Percentiles rank a stretch among this genome's conserved stretches.
Evolutionary conservation across 2,113 vertebrate species (phyloP).

Genomic region (Leiothrix lutea): DNA sequence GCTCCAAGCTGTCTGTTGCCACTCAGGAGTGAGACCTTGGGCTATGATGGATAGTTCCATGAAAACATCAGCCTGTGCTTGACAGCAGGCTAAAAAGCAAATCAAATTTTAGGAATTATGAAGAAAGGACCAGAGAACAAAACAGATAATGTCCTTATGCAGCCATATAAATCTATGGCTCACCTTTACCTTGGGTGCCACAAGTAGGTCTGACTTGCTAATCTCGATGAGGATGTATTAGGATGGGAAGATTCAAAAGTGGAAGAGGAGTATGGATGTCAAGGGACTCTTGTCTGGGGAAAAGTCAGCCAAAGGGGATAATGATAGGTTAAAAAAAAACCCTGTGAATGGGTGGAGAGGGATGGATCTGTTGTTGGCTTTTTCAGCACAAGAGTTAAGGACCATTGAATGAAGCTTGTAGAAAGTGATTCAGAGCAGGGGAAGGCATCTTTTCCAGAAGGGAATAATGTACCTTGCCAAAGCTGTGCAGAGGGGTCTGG

Average conservation of each 20-base stretch:
- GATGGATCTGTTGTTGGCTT: not conserved
- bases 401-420: not conserved
- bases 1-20: slow-evolving; percentile 42
- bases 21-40: slow-evolving; percentile 59
- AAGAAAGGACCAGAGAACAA: slow-evolving; percentile 3
- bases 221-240: not conserved
- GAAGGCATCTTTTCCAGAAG: not conserved
- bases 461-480: not conserved
- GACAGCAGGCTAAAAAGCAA: slow-evolving; percentile 49
- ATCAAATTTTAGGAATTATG: slow-evolving; percentile 42
- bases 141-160: not conserved
- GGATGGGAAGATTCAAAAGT: not conserved
- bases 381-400: not conserved
- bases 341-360: not conserved
- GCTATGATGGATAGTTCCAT: slow-evolving; percentile 55
- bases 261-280: not conserved
- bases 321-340: not conserved
- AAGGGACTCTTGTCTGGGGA: not conserved
- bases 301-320: not conserved
- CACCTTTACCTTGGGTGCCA: not conserved
- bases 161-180: not conserved
- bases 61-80: slow-evolving; percentile 35
- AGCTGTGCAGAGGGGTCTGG: not conserved
- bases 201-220: not conserved
- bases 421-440: not conserved